A percentile compares a stretch with the other conserved stretches of the same genome.
Conservation (phyloP, 2,797 vertebrate species). For the Rachycentron canadum region DNA sequence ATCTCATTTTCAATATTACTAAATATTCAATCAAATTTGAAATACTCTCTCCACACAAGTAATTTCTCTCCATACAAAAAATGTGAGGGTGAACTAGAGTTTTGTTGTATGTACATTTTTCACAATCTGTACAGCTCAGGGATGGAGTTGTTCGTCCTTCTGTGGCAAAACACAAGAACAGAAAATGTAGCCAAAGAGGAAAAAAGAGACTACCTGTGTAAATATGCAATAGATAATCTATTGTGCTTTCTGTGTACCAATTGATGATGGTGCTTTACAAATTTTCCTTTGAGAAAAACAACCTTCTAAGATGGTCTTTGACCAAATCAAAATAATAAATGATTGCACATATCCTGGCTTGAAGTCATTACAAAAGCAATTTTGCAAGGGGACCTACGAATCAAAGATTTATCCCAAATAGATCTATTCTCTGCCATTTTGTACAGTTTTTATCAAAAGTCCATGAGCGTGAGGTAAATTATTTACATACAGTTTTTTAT, state of each 20-base stretch:
- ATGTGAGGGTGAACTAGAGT: constrained; percentile 80
- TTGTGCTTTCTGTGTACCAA: constrained; percentile 78
- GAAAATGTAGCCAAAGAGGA: constrained; percentile 68
- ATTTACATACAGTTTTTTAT: constrained; percentile 83
- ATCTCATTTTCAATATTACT: constrained; percentile 87
- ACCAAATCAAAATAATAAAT: constrained; percentile 63
- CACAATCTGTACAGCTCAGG: constrained; percentile 87
- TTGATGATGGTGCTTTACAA: constrained; percentile 49
- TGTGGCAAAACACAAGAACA: constrained; percentile 77
- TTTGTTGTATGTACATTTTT: constrained; percentile 86
- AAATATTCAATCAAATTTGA: constrained; percentile 87
- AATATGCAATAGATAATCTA: constrained; percentile 66
- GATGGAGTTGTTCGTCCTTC: constrained; percentile 63
- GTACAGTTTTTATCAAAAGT: constrained; percentile 84
- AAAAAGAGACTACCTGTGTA: constrained; percentile 60
- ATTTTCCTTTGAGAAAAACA: constrained; percentile 57
- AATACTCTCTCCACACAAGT: constrained; percentile 87
- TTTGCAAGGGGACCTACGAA: constrained; percentile 71
- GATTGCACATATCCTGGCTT: constrained; percentile 73
- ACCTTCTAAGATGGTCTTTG: constrained; percentile 40
- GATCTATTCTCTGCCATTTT: constrained; percentile 75
- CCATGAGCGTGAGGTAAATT: constrained; percentile 80
- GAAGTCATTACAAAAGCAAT: constrained; percentile 74
- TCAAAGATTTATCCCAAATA: constrained; percentile 84
- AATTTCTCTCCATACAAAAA: constrained; percentile 88